Conservation (phyloP, 2,888 invertebrate genomes). For the Chelonus formosanus region DNA sequence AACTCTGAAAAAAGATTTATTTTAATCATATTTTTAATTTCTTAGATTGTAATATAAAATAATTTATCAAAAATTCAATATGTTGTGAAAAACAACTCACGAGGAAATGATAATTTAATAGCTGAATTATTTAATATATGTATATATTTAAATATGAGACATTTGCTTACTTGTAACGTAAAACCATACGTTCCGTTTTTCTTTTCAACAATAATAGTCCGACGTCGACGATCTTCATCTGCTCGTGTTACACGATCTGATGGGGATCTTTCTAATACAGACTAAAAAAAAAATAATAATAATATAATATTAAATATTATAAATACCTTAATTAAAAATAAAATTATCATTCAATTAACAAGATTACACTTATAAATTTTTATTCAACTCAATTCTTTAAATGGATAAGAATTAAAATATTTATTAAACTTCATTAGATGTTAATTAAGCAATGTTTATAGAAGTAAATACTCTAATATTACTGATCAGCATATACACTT, state of each 20-base stretch:
- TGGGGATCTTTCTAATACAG: constrained; percentile 76
- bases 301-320: background rate
- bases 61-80: too few species aligned
- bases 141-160: constrained; percentile 6
- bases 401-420: background rate
- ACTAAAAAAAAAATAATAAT: constrained; percentile 57
- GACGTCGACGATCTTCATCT: constrained; percentile 85
- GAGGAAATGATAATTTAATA: too few species aligned
- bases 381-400: background rate
- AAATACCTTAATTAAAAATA: too few species aligned
- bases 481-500: background rate
- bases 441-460: too few species aligned
- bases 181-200: constrained; percentile 92
- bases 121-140: too few species aligned
- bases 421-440: background rate
- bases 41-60: background rate
- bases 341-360: too few species aligned
- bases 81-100: background rate
- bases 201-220: constrained; percentile 92
- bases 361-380: background rate
- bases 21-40: too few species aligned
- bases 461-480: too few species aligned
- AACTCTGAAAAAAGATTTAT: constrained; percentile 72
- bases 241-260: constrained; percentile 78
- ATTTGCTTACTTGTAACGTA: constrained; percentile 76